Conservation (phyloP, 37 sponge, comb jelly and placozoan genomes). For the Eunapius fragilis region DNA sequence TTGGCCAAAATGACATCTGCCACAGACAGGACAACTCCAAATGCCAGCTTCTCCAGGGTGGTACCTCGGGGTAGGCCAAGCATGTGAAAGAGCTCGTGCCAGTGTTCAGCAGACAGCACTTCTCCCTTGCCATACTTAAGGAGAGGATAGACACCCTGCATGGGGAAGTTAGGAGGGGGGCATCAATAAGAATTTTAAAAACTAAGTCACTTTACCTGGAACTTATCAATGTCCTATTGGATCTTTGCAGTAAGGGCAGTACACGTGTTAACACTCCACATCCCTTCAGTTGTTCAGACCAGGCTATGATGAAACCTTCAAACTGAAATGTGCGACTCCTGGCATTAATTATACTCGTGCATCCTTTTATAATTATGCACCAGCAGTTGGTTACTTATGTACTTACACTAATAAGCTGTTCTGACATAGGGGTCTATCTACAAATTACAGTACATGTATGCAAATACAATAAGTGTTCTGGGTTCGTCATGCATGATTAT, state of each 20-base stretch:
- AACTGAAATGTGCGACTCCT: slow-evolving; percentile 79
- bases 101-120: slow-evolving; percentile 91
- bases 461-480: no score
- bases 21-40: slow-evolving; percentile 68
- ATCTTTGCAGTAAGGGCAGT: slow-evolving; percentile 73
- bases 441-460: no score
- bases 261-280: slow-evolving; percentile 34
- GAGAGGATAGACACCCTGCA: slow-evolving; percentile 73
- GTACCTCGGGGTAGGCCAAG: slow-evolving; percentile 80
- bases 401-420: no score
- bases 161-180: no score
- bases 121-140: slow-evolving; percentile 94
- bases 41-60: slow-evolving; percentile 80
- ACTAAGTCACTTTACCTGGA: no score
- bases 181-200: no score
- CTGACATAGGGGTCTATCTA: no score
- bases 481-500: no score
- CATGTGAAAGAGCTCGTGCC: slow-evolving; percentile 94
- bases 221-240: slow-evolving; percentile 81
- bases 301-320: slow-evolving; percentile 85
- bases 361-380: no score
- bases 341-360: no score
- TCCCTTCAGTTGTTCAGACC: slow-evolving; percentile 75
- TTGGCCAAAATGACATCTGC: slow-evolving; percentile 61
- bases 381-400: no score